Base-by-base conservation (phyloP, 2,888 invertebrate species). In the Orchesellides sinensis region DNA sequence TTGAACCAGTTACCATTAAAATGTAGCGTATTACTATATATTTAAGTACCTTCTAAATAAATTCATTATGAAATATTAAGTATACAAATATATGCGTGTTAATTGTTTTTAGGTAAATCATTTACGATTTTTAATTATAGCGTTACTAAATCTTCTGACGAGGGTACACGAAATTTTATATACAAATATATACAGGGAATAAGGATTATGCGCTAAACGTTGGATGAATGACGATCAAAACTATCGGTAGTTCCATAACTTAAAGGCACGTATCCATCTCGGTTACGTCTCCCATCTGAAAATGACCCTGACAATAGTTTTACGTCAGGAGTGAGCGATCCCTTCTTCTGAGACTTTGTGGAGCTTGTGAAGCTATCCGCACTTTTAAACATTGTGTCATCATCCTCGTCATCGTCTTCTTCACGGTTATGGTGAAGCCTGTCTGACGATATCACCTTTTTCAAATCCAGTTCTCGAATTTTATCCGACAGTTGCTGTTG, bases 231-330 rank as follows among this genome's bases (percentile, higher is more conserved):
- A 32, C 32, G 32, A 5, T 32, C 32, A 32, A n/a, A 61, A 27
- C 25, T 54, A 59, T 61, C 65, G 0, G 52, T 77, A 0, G 77
- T 77, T n/a, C 77, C 77, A 47, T 77, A 77, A 45, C 59, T 77
- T 8, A 68, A n/a, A n/a, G 56, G 47, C 8, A 40, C 29, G 21
- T 68, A 68, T 10, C 77, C 77, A 59, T 77, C 77, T 6, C 59
- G 23, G 29, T 29, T 54, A 12, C 66, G 23, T 12, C 29, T 72
- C 17, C 47, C 45, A 8, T 27, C 27, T 47, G 65, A 52, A n/a
- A 40, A 66, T 0, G 77, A 68, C 0, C 59, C 47, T 40, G 68
- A 59, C 29, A 77, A 40, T n/a, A 77, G 49, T 29, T 35, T 68
- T 1, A 27, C 17, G 29, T 77, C 77, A 19, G 66, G 77, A 19